Conservation (phyloP, 2,113 vertebrate species). For the Ancistrus triradiatus region DNA sequence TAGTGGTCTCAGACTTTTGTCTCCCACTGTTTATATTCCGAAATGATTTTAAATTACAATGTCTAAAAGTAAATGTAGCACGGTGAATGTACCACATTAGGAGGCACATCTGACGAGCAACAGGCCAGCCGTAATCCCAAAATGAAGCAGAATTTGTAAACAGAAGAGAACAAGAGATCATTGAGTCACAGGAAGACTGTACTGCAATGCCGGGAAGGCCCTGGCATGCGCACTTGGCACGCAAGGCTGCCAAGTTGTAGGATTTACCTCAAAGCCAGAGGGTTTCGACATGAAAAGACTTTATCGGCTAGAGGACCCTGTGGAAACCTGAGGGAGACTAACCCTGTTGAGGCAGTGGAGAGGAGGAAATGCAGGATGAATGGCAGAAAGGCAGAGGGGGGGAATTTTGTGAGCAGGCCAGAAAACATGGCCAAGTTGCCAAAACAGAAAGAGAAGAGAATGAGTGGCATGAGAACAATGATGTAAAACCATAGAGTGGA, state of each 20-base stretch:
- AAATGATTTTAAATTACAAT: too few species aligned
- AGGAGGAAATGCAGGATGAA: constrained; percentile 57
- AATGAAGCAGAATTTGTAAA: background rate
- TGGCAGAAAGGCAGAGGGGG: constrained; percentile 37
- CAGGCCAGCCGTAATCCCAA: too few species aligned
- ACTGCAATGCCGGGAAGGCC: constrained; percentile 64
- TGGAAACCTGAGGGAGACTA: constrained; percentile 52
- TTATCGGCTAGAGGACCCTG: constrained; percentile 62
- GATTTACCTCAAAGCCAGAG: constrained; percentile 73
- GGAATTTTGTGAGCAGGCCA: constrained; percentile 28
- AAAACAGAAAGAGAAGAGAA: constrained; percentile 35
- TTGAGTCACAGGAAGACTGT: constrained; percentile 51
- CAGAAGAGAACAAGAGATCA: constrained; percentile 43
- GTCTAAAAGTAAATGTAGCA: too few species aligned
- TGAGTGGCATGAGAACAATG: constrained; percentile 43
- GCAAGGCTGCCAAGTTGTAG: constrained; percentile 72
- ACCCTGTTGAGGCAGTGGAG: constrained; percentile 58
- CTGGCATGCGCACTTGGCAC: constrained; percentile 67
- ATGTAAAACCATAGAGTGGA: constrained; percentile 50
- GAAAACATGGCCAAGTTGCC: constrained; percentile 38
- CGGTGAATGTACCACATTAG: too few species aligned
- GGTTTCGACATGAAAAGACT: constrained; percentile 70
- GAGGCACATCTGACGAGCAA: too few species aligned
- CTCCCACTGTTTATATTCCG: too few species aligned
- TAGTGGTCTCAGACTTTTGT: too few species aligned